A percentile compares a stretch with the other conserved stretches of the same genome.
Conservation (phyloP, 2,888 invertebrate genomes). For the Epistrophella euchroma region DNA sequence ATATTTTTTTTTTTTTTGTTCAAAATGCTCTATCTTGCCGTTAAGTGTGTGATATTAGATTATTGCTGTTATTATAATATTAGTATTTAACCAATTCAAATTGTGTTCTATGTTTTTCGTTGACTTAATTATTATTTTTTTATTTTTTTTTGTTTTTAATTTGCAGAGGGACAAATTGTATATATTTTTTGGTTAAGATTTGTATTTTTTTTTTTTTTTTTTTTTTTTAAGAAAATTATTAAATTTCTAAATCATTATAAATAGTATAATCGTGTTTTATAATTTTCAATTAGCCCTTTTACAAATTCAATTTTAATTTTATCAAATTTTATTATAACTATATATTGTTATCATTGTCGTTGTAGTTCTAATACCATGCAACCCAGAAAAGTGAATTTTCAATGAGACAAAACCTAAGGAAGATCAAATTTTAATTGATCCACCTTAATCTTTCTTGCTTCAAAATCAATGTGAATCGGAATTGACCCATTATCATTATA, state of each 20-base stretch:
- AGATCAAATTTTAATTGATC: too few species aligned
- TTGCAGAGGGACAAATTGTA: neutral
- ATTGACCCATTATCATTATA: too few species aligned
- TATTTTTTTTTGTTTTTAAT: neutral
- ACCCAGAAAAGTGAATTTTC: neutral
- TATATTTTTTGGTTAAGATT: neutral
- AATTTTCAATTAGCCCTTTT: neutral
- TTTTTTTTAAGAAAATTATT: neutral
- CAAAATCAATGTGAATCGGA: too few species aligned
- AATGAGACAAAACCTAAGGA: neutral
- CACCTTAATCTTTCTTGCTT: too few species aligned
- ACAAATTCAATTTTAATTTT: neutral
- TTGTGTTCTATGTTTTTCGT: neutral
- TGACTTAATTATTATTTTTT: neutral
- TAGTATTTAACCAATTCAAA: neutral
- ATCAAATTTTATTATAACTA: neutral
- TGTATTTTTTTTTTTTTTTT: neutral
- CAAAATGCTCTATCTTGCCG: conserved; percentile 34
- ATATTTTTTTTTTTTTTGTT: neutral
- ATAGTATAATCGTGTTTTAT: neutral
- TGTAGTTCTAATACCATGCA: neutral
- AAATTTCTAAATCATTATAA: neutral
- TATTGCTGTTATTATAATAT: neutral
- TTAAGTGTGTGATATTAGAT: conserved; percentile 13
- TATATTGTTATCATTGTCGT: neutral